These are phyloP conservation scores for Octopus sinensis DNA, from an alignment of 1,140 invertebrate genomes.

Conservation along the genomic window DNA sequence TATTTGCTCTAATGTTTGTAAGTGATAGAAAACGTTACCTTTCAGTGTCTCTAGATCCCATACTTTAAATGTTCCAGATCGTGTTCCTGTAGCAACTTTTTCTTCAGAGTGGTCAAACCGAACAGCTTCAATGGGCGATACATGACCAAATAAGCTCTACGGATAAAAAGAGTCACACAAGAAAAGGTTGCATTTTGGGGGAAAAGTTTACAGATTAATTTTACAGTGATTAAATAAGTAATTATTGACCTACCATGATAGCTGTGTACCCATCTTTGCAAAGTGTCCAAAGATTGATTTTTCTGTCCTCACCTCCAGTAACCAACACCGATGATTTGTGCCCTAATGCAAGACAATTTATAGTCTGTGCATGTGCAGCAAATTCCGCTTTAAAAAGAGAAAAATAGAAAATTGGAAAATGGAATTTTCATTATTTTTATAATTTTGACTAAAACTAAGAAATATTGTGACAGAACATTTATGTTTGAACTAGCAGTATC, in stretches of 20 bases:
- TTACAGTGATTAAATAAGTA: background rate
- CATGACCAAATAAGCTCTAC: constrained; percentile 85
- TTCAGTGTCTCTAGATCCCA: constrained; percentile 95
- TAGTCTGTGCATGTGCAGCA: constrained; percentile 80
- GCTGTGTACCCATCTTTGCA: background rate
- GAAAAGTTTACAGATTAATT: too few relatives aligned
- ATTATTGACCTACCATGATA: background rate
- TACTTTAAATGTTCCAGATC: constrained; percentile 88
- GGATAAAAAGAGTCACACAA: background rate
- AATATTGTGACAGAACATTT: too few relatives aligned
- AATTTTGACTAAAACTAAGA: too few relatives aligned
- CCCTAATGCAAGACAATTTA: constrained; percentile 86
- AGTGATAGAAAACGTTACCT: constrained; percentile 46
- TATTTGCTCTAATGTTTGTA: too few relatives aligned
- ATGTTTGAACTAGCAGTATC: too few relatives aligned
- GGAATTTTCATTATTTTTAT: too few relatives aligned
- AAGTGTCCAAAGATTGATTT: constrained; percentile 85
- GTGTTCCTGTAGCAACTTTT: constrained; percentile 89
- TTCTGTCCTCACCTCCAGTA: constrained; percentile 94
- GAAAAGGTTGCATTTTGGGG: too few relatives aligned
- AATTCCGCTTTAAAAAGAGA: constrained; percentile 74
- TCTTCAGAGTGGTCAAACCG: constrained; percentile 92
- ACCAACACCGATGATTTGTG: constrained; percentile 91
- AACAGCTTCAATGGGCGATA: constrained; percentile 89
- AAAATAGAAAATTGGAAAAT: constrained; percentile 1